A percentile compares a stretch with the other conserved stretches of the same genome.
Evolutionary conservation across 2,113 vertebrate species (phyloP).

Genomic region (Aptenodytes forsteri): DNA sequence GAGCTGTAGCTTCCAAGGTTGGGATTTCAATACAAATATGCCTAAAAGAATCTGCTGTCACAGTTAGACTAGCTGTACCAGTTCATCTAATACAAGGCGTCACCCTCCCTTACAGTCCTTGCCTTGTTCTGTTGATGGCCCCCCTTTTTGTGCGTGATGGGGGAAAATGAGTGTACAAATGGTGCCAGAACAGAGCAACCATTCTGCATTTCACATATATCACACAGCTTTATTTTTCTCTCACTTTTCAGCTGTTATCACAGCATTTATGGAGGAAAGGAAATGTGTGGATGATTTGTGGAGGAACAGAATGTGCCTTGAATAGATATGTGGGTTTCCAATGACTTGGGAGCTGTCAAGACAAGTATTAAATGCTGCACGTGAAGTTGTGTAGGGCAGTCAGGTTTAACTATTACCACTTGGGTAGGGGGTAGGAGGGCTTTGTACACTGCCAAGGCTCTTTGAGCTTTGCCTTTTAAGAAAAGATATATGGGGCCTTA

Average conservation of each 20-base stretch:
- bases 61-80: background rate
- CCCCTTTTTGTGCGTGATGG: background rate
- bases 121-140: background rate
- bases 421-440: background rate
- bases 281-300: constrained; percentile 61
- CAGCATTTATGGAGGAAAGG: constrained; percentile 36
- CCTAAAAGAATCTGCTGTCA: background rate
- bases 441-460: background rate
- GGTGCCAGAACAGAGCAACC: background rate
- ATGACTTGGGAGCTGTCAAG: background rate
- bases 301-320: constrained; percentile 35
- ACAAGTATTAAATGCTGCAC: background rate
- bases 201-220: constrained; percentile 23
- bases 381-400: background rate
- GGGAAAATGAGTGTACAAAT: background rate
- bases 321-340: constrained; percentile 9
- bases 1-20: background rate
- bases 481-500: background rate
- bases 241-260: constrained; percentile 61
- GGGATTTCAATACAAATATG: background rate
- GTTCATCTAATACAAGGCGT: background rate
- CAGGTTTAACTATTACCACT: background rate
- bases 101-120: background rate
- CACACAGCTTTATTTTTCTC: constrained; percentile 62
- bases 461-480: background rate